Percentiles rank a stretch among this genome's conserved stretches.
These are phyloP conservation scores for Nibea coibor DNA, from an alignment of 2,113 vertebrate species.

Conservation along the genomic window DNA sequence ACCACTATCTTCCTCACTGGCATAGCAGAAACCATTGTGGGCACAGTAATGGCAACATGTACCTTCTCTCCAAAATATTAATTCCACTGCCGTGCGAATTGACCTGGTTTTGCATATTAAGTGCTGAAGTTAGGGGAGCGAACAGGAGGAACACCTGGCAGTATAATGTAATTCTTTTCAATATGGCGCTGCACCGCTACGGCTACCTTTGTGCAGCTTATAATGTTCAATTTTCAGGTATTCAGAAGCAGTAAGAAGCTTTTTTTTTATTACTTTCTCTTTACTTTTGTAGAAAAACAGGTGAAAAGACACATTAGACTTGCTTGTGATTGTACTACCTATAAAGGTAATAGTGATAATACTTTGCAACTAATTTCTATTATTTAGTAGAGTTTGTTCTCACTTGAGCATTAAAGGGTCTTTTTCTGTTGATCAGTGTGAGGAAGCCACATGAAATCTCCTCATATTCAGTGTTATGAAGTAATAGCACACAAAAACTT, in stretches of 20 bases:
- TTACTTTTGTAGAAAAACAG: background rate
- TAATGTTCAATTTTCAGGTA: conserved; percentile 15
- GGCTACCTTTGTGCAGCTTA: background rate
- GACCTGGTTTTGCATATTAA: conserved; percentile 44
- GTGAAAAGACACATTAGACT: background rate
- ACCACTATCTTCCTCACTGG: background rate
- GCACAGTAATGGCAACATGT: background rate
- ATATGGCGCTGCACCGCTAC: background rate
- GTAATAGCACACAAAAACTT: background rate
- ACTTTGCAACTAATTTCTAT: background rate
- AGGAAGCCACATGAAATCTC: background rate
- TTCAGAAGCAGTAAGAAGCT: background rate
- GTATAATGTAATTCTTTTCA: conserved; percentile 5
- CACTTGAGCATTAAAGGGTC: background rate
- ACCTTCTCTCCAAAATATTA: conserved; percentile 9
- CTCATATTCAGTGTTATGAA: too few relatives aligned
- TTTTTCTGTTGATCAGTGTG: background rate
- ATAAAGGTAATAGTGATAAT: background rate
- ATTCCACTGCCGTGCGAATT: conserved; percentile 1
- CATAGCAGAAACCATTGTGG: background rate
- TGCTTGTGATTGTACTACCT: too few relatives aligned
- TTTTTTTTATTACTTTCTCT: background rate
- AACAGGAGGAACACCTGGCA: conserved; percentile 37
- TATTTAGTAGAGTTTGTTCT: background rate
- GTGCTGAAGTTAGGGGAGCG: background rate